These are phyloP conservation scores for Danio choprae DNA, from an alignment of 2,797 vertebrate genomes.

Conservation along the genomic window DNA sequence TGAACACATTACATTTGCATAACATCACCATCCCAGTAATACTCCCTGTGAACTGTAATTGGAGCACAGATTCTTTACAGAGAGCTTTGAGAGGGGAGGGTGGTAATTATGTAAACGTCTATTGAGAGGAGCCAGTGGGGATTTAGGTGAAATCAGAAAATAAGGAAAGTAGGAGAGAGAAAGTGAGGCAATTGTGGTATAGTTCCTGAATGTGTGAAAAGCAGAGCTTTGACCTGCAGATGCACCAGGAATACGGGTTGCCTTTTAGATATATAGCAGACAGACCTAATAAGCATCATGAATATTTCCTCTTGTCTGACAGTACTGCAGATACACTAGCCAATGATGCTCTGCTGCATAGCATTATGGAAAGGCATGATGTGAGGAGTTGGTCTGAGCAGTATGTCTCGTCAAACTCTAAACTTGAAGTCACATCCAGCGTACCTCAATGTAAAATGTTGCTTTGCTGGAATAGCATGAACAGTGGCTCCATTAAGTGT, in stretches of 20 bases:
- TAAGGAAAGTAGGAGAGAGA: conserved; percentile 16
- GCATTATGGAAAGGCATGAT: background rate
- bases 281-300: conserved; percentile 32
- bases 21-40: conserved; percentile 15
- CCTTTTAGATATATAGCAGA: conserved; percentile 23
- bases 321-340: conserved; percentile 41
- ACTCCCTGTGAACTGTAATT: conserved; percentile 44
- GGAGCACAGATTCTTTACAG: conserved; percentile 22
- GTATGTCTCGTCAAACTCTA: background rate
- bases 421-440: background rate
- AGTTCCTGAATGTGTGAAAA: conserved; percentile 28
- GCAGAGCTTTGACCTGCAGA: conserved; percentile 8
- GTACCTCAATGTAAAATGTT: background rate
- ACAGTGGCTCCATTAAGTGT: no score
- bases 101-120: conserved; percentile 42
- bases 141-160: conserved; percentile 54
- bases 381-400: background rate
- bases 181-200: conserved; percentile 34
- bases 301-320: conserved; percentile 23
- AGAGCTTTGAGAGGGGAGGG: conserved; percentile 20
- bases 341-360: conserved; percentile 29
- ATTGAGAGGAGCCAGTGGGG: conserved; percentile 60
- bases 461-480: background rate
- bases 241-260: background rate
- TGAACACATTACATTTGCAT: conserved; percentile 34